Conservation (phyloP, 2,888 invertebrate species). For the Chelonus formosanus region DNA sequence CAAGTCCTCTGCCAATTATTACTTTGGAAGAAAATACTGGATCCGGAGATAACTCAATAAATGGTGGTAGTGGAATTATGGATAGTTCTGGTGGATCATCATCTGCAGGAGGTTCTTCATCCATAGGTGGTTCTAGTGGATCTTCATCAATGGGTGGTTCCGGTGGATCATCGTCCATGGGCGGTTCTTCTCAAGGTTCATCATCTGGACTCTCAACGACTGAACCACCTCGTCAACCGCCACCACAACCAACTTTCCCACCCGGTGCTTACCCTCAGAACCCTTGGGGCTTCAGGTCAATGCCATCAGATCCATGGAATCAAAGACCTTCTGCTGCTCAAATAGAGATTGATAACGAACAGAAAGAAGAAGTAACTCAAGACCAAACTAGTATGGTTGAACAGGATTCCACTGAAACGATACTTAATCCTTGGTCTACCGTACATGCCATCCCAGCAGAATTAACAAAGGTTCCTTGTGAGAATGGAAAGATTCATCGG, state of each 20-base stretch:
- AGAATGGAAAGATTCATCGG: constrained; percentile 52
- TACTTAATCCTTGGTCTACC: constrained; percentile 50
- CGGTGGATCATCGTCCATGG: neutral
- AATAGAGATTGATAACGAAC: constrained; percentile 45
- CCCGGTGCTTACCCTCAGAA: constrained; percentile 44
- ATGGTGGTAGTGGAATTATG: too few species aligned
- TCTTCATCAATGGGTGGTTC: constrained; percentile 8
- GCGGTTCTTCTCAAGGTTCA: constrained; percentile 6
- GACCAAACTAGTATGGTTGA: constrained; percentile 13
- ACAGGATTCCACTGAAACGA: constrained; percentile 28
- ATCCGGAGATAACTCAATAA: neutral
- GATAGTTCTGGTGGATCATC: constrained; percentile 12
- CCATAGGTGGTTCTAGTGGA: constrained; percentile 1
- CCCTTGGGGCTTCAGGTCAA: constrained; percentile 41
- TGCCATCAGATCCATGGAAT: constrained; percentile 48
- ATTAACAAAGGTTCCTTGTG: constrained; percentile 48
- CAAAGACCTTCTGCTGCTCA: constrained; percentile 45
- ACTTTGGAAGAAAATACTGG: constrained; percentile 13
- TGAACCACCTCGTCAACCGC: constrained; percentile 36
- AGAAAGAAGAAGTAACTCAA: constrained; percentile 16
- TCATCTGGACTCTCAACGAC: constrained; percentile 15
- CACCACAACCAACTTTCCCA: constrained; percentile 42
- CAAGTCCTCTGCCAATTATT: constrained; percentile 46
- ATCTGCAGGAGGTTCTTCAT: constrained; percentile 2
- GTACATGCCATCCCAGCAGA: constrained; percentile 50